A percentile compares a stretch with the other conserved stretches of the same genome.
phyloP scores from a whole-genome alignment of 1,140 invertebrate species.

The Brevipalpus yothersi region DNA sequence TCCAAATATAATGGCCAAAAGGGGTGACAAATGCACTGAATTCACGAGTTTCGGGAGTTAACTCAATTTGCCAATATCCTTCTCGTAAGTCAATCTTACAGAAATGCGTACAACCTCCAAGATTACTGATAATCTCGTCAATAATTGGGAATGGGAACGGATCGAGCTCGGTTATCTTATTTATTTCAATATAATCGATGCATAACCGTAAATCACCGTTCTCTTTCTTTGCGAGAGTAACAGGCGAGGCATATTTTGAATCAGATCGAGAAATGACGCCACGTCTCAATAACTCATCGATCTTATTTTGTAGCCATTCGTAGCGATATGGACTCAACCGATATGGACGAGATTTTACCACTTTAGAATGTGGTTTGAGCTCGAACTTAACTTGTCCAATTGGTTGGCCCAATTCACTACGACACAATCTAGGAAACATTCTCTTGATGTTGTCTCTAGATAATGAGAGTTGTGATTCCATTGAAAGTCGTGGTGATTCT shows the following conservation, averaged over 20 bases:
- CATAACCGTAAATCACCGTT: background rate
- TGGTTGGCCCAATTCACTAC: background rate
- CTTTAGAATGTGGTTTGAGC: background rate
- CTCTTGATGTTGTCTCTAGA: background rate
- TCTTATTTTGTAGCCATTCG: background rate
- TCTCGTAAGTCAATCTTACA: too few relatives aligned
- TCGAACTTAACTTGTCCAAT: background rate
- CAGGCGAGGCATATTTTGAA: background rate
- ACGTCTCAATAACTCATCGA: background rate
- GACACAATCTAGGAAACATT: background rate
- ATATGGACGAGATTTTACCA: background rate
- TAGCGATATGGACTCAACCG: background rate
- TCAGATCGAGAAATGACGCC: background rate
- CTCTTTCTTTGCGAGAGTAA: background rate
- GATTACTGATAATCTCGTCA: background rate
- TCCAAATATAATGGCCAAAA: background rate
- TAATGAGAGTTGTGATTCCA: too few relatives aligned
- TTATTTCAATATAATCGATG: background rate
- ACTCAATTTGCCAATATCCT: conserved; percentile 1
- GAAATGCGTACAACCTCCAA: background rate
- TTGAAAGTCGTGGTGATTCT: too few relatives aligned
- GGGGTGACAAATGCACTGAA: conserved; percentile 3
- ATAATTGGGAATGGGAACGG: background rate
- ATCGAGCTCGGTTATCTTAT: too few relatives aligned
- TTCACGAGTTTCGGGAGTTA: background rate